Percentiles rank a stretch among this genome's conserved stretches.
Evolutionary conservation across 1,140 invertebrate species (phyloP).

Genomic region (Drosophila persimilis): DNA sequence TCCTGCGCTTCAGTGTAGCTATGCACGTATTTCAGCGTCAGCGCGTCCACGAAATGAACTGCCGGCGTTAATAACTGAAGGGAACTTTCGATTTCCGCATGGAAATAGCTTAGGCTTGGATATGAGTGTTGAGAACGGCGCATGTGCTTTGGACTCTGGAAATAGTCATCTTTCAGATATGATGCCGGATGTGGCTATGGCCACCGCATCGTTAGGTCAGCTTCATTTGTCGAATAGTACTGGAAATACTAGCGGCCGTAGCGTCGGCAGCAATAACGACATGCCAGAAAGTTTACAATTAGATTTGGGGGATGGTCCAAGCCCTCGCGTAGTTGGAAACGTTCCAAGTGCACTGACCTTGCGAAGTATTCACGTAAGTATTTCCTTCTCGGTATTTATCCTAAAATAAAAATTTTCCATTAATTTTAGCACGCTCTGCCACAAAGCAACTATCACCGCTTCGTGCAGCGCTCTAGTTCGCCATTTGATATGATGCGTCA

Average conservation of each 20-base stretch:
- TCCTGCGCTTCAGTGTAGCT: conserved; percentile 58
- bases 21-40: conserved; percentile 66
- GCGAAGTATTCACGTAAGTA: conserved; percentile 71
- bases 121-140: conserved; percentile 53
- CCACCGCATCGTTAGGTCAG: conserved; percentile 89
- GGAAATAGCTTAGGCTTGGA: conserved; percentile 60
- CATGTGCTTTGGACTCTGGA: conserved; percentile 62
- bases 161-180: conserved; percentile 90
- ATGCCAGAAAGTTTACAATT: conserved; percentile 85
- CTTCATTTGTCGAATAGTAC: conserved; percentile 83
- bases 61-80: conserved; percentile 86
- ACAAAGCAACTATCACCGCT: conserved; percentile 74
- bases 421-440: conserved; percentile 67
- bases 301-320: conserved; percentile 90
- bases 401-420: neutral
- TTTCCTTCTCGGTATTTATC: neutral
- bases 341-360: conserved; percentile 60
- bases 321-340: conserved; percentile 84
- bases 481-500: conserved; percentile 70
- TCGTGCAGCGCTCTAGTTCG: conserved; percentile 76
- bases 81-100: conserved; percentile 84
- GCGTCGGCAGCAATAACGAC: conserved; percentile 53
- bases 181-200: conserved; percentile 95
- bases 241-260: conserved; percentile 24
- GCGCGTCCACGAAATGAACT: conserved; percentile 84